Conservation (phyloP, 2,888 invertebrate genomes). For the Seira sanloemensis region DNA sequence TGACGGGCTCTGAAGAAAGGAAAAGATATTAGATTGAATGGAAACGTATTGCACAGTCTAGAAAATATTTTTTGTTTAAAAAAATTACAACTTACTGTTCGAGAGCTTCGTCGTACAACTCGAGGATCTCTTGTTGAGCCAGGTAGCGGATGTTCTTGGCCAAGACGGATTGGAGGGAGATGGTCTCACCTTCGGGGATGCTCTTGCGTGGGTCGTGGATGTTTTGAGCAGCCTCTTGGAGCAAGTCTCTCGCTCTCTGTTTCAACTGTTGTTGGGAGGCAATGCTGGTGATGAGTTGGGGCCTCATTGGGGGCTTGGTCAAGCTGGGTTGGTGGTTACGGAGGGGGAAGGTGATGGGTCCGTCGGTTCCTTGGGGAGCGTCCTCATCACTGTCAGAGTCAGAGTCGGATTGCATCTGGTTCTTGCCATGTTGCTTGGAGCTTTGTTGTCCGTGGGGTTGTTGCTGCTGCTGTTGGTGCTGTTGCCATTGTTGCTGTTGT, state of each 20-base stretch:
- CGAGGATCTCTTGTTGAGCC: conserved; percentile 68
- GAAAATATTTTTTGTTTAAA: too few species aligned
- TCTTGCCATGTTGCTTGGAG: conserved; percentile 38
- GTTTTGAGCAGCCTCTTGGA: conserved; percentile 63
- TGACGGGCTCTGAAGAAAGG: conserved; percentile 32
- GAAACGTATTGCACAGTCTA: too few species aligned
- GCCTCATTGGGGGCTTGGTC: conserved; percentile 64
- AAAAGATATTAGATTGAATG: too few species aligned
- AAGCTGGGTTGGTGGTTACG: conserved; percentile 52
- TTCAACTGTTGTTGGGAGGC: conserved; percentile 50
- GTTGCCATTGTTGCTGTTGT: conserved; percentile 35
- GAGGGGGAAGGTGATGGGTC: conserved; percentile 48
- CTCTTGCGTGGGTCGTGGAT: conserved; percentile 52
- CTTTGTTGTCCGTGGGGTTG: too few species aligned
- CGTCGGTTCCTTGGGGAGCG: conserved; percentile 30
- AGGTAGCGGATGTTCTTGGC: conserved; percentile 72
- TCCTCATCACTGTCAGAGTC: conserved; percentile 25
- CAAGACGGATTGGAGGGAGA: conserved; percentile 63
- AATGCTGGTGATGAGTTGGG: conserved; percentile 61
- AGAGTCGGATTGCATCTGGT: conserved; percentile 17
- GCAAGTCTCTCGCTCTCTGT: conserved; percentile 49
- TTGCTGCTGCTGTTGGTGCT: background rate
- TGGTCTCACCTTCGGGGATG: conserved; percentile 68
- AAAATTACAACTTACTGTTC: conserved; percentile 28
- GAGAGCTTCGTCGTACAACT: conserved; percentile 69